Percentiles rank a stretch among this genome's conserved stretches.
phyloP scores from a whole-genome alignment of 2,888 invertebrate genomes.

The Xestia xanthographa region DNA sequence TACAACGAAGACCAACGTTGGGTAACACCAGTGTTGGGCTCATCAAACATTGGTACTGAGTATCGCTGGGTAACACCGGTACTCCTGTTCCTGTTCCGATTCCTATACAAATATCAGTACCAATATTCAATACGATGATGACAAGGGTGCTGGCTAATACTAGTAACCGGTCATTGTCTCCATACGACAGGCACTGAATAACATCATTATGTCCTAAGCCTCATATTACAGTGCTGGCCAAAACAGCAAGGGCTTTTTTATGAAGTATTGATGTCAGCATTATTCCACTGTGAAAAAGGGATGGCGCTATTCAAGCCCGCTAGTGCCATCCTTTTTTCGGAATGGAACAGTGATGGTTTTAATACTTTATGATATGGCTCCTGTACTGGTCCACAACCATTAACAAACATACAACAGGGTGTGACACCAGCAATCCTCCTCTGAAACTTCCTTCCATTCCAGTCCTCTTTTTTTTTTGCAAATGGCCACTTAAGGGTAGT shows the following conservation, averaged over 20 bases:
- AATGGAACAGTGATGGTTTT: background rate
- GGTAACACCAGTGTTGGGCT: slow-evolving; percentile 2
- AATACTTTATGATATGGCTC: background rate
- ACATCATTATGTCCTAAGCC: background rate
- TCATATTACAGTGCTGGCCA: background rate
- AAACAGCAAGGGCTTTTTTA: background rate
- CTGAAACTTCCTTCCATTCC: background rate
- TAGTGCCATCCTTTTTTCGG: background rate
- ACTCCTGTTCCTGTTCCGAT: background rate
- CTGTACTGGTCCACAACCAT: background rate
- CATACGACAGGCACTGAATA: background rate
- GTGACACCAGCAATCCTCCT: background rate
- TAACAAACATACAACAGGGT: background rate
- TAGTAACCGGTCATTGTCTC: background rate
- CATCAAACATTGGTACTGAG: background rate
- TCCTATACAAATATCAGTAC: background rate
- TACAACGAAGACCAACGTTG: background rate
- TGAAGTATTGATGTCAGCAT: background rate
- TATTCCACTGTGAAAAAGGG: background rate
- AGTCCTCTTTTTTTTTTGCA: background rate
- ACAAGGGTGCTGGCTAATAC: background rate
- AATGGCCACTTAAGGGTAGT: background rate
- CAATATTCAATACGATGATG: background rate
- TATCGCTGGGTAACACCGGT: slow-evolving; percentile 12
- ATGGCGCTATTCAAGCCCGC: background rate